Evolutionary conservation across 2,797 vertebrate genomes (phyloP).

Genomic region (Cyclopterus lumpus): DNA sequence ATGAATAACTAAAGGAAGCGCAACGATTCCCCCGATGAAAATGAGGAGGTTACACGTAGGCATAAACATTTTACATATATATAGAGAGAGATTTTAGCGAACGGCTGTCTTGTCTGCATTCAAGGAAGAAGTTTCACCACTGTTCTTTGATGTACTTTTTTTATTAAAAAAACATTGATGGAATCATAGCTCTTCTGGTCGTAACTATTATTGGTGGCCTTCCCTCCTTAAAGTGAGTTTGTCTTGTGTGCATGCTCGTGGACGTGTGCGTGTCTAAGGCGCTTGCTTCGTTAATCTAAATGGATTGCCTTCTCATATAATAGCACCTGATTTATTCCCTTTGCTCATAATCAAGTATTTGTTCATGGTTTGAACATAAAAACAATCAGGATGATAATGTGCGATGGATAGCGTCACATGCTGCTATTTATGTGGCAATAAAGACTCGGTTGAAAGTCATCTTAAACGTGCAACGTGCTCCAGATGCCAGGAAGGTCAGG

Average conservation of each 20-base stretch:
- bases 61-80: constrained; percentile 43
- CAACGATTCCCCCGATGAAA: constrained; percentile 53
- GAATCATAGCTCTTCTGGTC: constrained; percentile 26
- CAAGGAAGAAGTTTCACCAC: constrained; percentile 27
- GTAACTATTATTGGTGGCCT: constrained; percentile 27
- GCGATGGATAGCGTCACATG: constrained; percentile 81
- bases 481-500: constrained; percentile 81
- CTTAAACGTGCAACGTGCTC: constrained; percentile 60
- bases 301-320: constrained; percentile 68
- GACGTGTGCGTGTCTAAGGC: constrained; percentile 21
- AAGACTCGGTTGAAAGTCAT: constrained; percentile 83
- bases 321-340: constrained; percentile 81
- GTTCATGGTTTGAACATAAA: constrained; percentile 85
- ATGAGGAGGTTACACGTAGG: constrained; percentile 41
- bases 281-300: constrained; percentile 80
- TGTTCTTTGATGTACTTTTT: constrained; percentile 46
- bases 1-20: constrained; percentile 56
- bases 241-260: constrained; percentile 19
- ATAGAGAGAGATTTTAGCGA: constrained; percentile 27
- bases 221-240: constrained; percentile 28
- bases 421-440: constrained; percentile 85
- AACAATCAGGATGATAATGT: constrained; percentile 85
- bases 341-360: constrained; percentile 85
- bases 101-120: constrained; percentile 33
- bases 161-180: constrained; percentile 41